Evolutionary conservation across 1,140 invertebrate genomes (phyloP), one percentile per base, ranked within the genome.

Genomic region (Helicoverpa armigera): DNA sequence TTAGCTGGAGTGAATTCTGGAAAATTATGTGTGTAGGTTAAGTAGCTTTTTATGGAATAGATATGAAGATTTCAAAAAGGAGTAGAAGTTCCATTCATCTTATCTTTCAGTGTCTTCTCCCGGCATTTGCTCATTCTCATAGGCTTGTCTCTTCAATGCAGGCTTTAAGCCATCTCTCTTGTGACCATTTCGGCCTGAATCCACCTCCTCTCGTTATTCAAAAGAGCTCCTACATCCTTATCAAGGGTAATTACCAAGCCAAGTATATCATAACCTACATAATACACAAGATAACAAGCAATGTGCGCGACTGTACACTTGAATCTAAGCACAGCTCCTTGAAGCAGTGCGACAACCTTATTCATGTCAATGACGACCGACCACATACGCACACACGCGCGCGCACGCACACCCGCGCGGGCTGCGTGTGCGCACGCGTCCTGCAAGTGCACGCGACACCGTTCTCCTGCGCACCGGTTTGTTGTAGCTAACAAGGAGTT

Each of bases 361-460:
- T 85, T 77, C 83, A 76, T 90, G 89, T 91, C 89, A 91, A 91
- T 91, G 89, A 91, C 89, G 86, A 88, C 54, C 78, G 65, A 88
- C 75, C 82, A 76, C 79, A 81, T 85, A 82, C 85, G 80, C 77
- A 81, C 83, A 70, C 78, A 80, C 63, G 67, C 29, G 29, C 63
- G 18, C n/a, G 63, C 70, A 61, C 31, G 75, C 83, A 77, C 53
- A 77, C 61, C 16, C 81, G 80, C 79, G 82, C 43, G 14, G 54
- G 4, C 11, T 58, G 51, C 65, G 63, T 51, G 65, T 54, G 63
- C 48, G 76, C 63, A 12, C 35, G 56, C 54, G 65, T 72, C 67
- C 82, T 82, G 81, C 67, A 72, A 63, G 10, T 61, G 73, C 74
- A 77, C 61, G 60, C 43, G 61, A 67, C 61, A 77, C 74, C 50